Base-by-base conservation (phyloP, 2,797 vertebrate genomes). In the Meda fulgida region DNA sequence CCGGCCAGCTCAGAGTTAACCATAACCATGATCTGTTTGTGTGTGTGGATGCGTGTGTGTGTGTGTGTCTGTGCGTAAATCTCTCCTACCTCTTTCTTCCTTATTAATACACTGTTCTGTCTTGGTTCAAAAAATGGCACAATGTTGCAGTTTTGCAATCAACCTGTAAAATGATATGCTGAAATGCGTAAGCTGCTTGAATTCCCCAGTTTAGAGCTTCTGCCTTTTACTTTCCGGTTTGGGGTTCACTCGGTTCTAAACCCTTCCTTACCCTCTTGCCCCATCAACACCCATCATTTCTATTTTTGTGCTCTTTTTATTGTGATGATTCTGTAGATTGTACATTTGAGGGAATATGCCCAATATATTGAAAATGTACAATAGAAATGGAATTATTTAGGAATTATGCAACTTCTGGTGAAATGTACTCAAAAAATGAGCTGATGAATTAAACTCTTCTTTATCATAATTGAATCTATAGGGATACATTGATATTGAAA, bases 81-180 rank as follows among this genome's bases (percentile, higher is more conserved):
- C 13, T 89, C 11, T 63, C 83, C 66, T 83, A 87, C 70, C 88
- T 87, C 90, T 29, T 92, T 86, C 71, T 58, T 85, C 82, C 79
- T 77, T 89, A 94, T 93, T 95, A 94, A 95, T 96, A 83, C 89
- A 88, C 81, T 58, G 19, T 67, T 36, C 89, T 92, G 78, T 90
- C 78, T 88, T 90, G 87, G 89, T 86, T 89, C 94, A 95, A 96
- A 96, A 94, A 93, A 91, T 85, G 66, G 60, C 75, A 76, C 38
- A 48, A 40, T 60, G 91, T 91, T 94, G 94, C 94, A 95, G 93
- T 90, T 91, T 95, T 93, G 93, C 86, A 93, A 90, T 94, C 92
- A 94, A 48, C 29, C 43, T 83, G 34, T 26, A 46, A 48, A 79
- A 19, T 48, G 14, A 8, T 23, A 16, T 0, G 77, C 53, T 66